A percentile compares a stretch with the other conserved stretches of the same genome.
Evolutionary conservation across 2,797 vertebrate species (phyloP).

Genomic region (Rhinophrynus dorsalis): DNA sequence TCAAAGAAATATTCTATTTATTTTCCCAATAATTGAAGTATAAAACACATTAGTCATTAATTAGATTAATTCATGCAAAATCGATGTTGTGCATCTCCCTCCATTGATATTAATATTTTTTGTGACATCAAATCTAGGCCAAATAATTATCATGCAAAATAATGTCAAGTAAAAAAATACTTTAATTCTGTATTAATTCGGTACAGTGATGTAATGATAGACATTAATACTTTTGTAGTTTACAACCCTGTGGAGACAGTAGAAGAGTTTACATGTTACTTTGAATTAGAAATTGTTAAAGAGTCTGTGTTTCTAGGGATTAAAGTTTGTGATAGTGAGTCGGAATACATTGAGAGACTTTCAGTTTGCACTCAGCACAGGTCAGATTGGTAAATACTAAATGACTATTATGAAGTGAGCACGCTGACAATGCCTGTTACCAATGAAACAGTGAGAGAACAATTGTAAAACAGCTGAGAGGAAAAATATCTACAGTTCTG

Average conservation of each 20-base stretch:
- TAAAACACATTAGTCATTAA: slow-evolving; percentile 54
- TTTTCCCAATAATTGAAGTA: slow-evolving; percentile 58
- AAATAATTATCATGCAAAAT: slow-evolving; percentile 4
- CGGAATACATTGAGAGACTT: not conserved
- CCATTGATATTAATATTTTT: slow-evolving; percentile 27
- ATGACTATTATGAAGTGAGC: not conserved
- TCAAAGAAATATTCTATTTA: slow-evolving; percentile 52
- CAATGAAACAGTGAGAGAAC: no score
- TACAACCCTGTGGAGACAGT: not conserved
- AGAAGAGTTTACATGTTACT: no score
- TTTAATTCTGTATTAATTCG: not conserved
- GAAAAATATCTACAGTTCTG: no score
- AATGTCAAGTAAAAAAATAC: not conserved
- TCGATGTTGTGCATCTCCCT: slow-evolving; percentile 49
- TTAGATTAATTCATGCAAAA: slow-evolving; percentile 55
- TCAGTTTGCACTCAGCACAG: not conserved
- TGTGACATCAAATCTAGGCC: slow-evolving; percentile 47
- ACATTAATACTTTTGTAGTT: not conserved
- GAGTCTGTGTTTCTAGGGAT: not conserved
- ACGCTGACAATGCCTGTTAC: no score
- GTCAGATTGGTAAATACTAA: not conserved
- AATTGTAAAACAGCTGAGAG: no score
- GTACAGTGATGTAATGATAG: not conserved
- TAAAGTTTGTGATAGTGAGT: not conserved
- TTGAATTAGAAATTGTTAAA: no score